Conservation (phyloP, 2,888 invertebrate species). For the Ichneumoninae sp. region DNA sequence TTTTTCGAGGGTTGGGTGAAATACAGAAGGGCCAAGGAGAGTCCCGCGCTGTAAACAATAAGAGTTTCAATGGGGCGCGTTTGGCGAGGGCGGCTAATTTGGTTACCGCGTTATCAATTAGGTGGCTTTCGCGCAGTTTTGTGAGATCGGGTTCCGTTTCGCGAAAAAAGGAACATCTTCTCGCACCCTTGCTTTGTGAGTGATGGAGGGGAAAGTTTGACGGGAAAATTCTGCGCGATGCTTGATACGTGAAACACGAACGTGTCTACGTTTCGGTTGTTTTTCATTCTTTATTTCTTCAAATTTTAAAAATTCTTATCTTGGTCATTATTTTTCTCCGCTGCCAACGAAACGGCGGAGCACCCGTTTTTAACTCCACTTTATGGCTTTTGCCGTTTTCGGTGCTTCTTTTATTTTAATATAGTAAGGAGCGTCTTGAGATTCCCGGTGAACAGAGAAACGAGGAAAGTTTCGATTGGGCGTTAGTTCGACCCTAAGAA, state of each 20-base stretch:
- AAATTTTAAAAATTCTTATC: background rate
- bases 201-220: constrained; percentile 13
- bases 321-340: background rate
- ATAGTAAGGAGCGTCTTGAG: too few species aligned
- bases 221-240: background rate
- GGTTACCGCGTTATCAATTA: constrained; percentile 79
- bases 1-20: constrained; percentile 39
- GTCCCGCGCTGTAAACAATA: constrained; percentile 77
- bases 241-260: background rate
- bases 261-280: background rate
- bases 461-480: too few species aligned
- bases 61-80: constrained; percentile 72
- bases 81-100: constrained; percentile 74
- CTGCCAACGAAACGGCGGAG: too few species aligned
- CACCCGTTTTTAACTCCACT: too few species aligned
- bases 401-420: too few species aligned
- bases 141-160: background rate
- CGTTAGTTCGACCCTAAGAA: too few species aligned
- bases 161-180: constrained; percentile 4
- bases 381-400: too few species aligned
- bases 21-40: constrained; percentile 68
- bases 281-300: background rate
- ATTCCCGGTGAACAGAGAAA: too few species aligned
- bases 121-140: constrained; percentile 52
- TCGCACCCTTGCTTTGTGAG: constrained; percentile 14